Evolutionary conservation across 1,140 invertebrate genomes (phyloP), one percentile per base, ranked within the genome.

Genomic region (Ericerus pela): DNA sequence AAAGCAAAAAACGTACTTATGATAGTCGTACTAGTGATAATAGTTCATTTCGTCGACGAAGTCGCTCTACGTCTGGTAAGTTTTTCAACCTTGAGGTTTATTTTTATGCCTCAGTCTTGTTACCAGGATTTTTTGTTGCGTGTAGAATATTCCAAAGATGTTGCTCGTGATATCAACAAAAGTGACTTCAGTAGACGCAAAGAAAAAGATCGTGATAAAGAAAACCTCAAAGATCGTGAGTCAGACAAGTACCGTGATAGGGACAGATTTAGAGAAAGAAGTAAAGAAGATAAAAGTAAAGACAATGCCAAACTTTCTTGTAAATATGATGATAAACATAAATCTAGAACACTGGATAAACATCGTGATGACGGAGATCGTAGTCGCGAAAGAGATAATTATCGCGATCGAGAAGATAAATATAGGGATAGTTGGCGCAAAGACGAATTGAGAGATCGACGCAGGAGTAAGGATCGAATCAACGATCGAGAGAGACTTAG

Each of bases 221-320:
- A 59, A 66, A 70, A 55, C 61, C 65, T 43, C 64, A 66, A 57
- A 70, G 69, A 57, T n/a, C 67, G 18, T n/a, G 63, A 14, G 69
- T 69, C 61, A 59, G 62, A 1, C 20, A 65, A 70, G 57, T 66
- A 69, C 2, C 71, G 70, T 28, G 63, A 69, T 12, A 65, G 71
- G 28, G 70, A 73, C 41, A 71, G 70, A 64, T 67, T 62, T 26
- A 66, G 67, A 51, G 70, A 72, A 30, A 64, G 65, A 57, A 64
- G 62, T 52, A 55, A 12, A 58, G 58, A 67, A 24, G 65, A 69
- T 8, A 67, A 38, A 43, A 28, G 33, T 14, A 30, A 41, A n/a
- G 36, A 38, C 29, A 54, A 59, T 30, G 53, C 51, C 20, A 58
- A 58, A 37, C 31, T 33, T n/a, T 28, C 11, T 26, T 28, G 20